Conservation (phyloP, 2,113 vertebrate species). For the Burhinus oedicnemus region DNA sequence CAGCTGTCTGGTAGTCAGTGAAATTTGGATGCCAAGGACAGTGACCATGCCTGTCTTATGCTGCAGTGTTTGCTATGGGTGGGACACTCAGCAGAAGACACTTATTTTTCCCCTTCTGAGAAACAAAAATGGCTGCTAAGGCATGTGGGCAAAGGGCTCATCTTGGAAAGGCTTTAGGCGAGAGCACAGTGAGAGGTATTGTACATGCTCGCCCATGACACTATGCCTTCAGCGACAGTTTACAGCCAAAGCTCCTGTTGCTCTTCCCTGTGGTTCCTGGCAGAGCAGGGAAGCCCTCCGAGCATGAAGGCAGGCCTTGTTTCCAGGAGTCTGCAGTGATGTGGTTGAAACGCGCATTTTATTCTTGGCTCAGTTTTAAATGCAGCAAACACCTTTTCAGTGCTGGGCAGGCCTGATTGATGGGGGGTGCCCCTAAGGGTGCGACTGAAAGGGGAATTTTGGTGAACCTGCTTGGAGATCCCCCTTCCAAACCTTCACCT, state of each 20-base stretch:
- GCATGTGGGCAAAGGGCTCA: neutral
- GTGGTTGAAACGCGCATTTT: neutral
- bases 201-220: neutral
- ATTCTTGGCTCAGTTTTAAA: slow-evolving; percentile 24
- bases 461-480: neutral
- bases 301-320: slow-evolving; percentile 56
- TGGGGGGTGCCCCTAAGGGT: neutral
- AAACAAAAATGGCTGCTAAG: neutral
- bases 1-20: neutral
- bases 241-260: slow-evolving; percentile 34
- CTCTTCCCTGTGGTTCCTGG: slow-evolving; percentile 47
- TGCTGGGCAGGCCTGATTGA: neutral
- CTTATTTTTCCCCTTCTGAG: slow-evolving; percentile 12
- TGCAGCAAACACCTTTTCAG: neutral
- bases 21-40: neutral
- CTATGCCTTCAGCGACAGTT: neutral
- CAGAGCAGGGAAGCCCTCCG: slow-evolving; percentile 18
- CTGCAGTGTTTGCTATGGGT: neutral
- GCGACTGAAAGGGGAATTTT: neutral
- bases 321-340: slow-evolving; percentile 34
- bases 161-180: neutral
- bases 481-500: neutral
- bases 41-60: neutral
- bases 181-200: slow-evolving; percentile 47
- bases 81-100: neutral